Conservation (phyloP, 2,797 vertebrate genomes). For the Anniella stebbinsi region DNA sequence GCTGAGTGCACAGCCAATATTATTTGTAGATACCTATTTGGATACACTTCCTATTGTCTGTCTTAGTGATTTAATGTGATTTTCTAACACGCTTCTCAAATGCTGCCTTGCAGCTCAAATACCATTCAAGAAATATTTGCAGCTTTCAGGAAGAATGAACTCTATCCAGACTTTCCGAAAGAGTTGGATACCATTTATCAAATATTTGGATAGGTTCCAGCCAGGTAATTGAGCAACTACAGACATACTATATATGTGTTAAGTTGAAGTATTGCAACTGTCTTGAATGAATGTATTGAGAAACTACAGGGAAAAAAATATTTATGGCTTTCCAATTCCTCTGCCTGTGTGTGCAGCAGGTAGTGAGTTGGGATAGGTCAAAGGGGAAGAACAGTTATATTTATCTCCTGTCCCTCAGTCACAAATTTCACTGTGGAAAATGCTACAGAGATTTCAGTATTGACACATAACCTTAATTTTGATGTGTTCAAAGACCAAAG, state of each 20-base stretch:
- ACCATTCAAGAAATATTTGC: constrained; percentile 12
- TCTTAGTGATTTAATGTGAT: constrained; percentile 1
- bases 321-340: background rate
- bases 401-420: background rate
- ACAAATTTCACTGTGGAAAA: background rate
- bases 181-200: too few relatives aligned
- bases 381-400: background rate
- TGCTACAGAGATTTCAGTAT: background rate
- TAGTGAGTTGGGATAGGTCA: background rate
- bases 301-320: constrained; percentile 27
- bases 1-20: background rate
- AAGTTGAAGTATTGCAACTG: too few relatives aligned
- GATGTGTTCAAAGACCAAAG: constrained; percentile 3
- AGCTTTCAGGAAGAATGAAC: background rate
- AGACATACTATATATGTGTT: too few relatives aligned
- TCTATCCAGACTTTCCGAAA: too few relatives aligned
- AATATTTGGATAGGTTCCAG: too few relatives aligned
- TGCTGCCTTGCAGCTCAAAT: constrained; percentile 18
- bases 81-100: constrained; percentile 21
- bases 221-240: too few relatives aligned
- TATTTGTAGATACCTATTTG: constrained; percentile 18
- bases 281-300: too few relatives aligned
- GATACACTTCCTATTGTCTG: constrained; percentile 6
- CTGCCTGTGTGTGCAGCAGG: background rate
- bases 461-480: background rate